Evolutionary conservation across 2,797 vertebrate genomes (phyloP), one percentile per base, ranked within the genome.

Genomic region (Syngnathus rostellatus): DNA sequence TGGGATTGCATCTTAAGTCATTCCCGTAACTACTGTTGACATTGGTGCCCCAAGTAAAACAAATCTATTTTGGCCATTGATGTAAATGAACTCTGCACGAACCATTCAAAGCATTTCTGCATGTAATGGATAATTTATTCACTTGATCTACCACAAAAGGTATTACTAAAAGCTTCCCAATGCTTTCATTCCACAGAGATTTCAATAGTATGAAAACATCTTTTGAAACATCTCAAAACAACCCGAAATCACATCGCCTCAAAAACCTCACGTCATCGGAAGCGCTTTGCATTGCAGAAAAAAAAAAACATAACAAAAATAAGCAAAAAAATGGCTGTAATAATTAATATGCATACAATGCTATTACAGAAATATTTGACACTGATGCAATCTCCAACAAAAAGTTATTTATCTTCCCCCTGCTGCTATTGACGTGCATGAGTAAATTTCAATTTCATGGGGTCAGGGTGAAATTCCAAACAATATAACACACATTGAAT

Each of bases 11-110:
- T 83, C 81, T 78, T 72, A 68, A 85, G 77, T 81, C 73, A 83
- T 84, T 86, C 81, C 81, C 83, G 82, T 85, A 87, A 87, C 86
- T 86, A 81, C 81, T 89, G 87, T 90, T 90, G 86, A 87, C 83
- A 76, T 83, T 82, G 77, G 85, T 85, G 82, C 87, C 87, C 88
- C 83, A 80, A 86, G 87, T 85, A 90, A 87, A 89, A 87, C 88
- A 88, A 88, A 89, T 89, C 81, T 85, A 74, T 85, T 81, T 85
- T 82, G 76, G 72, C 80, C 75, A 85, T 75, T 86, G 83, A 81
- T 83, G 81, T 83, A 86, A 87, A 77, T 88, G 83, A 89, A 89
- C 88, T 88, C 78, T 84, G 65, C 70, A 78, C 84, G 87, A 90
- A 89, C 83, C 76, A 72, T 81, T 78, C 68, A 69, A 80, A 78